phyloP scores from a whole-genome alignment of 2,888 invertebrate genomes.

The Cephonodes hylas region DNA sequence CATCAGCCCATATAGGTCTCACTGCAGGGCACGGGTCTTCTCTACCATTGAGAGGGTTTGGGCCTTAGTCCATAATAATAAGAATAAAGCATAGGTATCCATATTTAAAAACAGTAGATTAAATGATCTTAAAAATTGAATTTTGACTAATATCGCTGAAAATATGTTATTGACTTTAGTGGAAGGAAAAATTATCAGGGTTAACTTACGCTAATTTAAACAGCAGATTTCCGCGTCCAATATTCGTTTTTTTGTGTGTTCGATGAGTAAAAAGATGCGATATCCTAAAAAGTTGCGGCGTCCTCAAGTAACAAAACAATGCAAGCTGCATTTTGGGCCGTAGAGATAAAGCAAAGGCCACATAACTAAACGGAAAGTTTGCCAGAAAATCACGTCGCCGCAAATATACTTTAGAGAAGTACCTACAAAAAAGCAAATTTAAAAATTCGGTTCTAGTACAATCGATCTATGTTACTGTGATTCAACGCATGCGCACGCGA shows the following conservation, averaged over 20 bases:
- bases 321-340: conserved; percentile 35
- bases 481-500: neutral
- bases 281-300: conserved; percentile 67
- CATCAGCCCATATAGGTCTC: too few species aligned
- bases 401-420: conserved; percentile 60
- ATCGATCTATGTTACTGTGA: neutral
- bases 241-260: conserved; percentile 61
- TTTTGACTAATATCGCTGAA: too few species aligned
- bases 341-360: conserved; percentile 51
- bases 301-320: conserved; percentile 61
- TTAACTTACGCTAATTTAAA: conserved; percentile 68
- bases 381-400: conserved; percentile 69
- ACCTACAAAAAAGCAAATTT: conserved; percentile 47
- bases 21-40: too few species aligned
- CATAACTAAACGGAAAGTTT: conserved; percentile 62
- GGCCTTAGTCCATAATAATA: too few species aligned
- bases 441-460: neutral
- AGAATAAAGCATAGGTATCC: too few species aligned
- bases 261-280: conserved; percentile 69
- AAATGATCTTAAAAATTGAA: too few species aligned
- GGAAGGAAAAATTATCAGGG: neutral
- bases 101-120: too few species aligned
- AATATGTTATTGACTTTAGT: neutral
- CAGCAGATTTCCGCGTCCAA: conserved; percentile 67
- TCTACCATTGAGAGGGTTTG: too few species aligned